phyloP scores from a whole-genome alignment of 92 coral and sea anemone genomes.

The Umimayanthus chanpuru region DNA sequence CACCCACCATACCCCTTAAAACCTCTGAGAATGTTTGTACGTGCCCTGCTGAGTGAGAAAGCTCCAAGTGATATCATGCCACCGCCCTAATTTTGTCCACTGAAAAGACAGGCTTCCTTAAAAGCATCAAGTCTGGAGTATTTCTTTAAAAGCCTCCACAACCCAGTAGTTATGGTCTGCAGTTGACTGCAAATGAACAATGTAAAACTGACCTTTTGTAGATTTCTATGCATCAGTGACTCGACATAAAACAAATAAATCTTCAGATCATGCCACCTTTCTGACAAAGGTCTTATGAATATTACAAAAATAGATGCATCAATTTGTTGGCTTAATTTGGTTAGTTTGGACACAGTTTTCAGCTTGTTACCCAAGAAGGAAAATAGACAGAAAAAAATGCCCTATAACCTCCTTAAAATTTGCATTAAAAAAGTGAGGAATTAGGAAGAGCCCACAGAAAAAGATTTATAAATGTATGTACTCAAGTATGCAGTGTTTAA shows the following conservation, averaged over 20 bases:
- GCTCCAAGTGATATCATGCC: not conserved
- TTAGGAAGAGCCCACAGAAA: not conserved
- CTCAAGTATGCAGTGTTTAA: not conserved
- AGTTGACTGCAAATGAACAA: conserved; percentile 7
- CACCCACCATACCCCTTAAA: not conserved
- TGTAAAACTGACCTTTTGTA: not conserved
- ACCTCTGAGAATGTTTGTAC: too few species aligned
- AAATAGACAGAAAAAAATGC: too few species aligned
- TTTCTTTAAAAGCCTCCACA: not conserved
- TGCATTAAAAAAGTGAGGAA: not conserved
- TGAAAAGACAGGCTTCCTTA: not conserved
- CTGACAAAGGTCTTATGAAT: conserved; percentile 3
- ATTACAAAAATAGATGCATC: not conserved
- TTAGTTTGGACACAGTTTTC: not conserved
- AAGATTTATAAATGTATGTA: not conserved
- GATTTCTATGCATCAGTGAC: conserved; percentile 25
- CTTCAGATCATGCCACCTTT: not conserved
- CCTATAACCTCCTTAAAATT: not conserved
- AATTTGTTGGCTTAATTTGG: not conserved
- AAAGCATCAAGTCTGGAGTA: not conserved
- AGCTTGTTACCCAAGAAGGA: not conserved
- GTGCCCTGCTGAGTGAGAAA: not conserved
- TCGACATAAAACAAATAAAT: not conserved
- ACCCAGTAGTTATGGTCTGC: not conserved
- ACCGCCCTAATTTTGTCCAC: not conserved